phyloP scores from a whole-genome alignment of 2,888 invertebrate genomes.

The Limnephilus rhombicus region DNA sequence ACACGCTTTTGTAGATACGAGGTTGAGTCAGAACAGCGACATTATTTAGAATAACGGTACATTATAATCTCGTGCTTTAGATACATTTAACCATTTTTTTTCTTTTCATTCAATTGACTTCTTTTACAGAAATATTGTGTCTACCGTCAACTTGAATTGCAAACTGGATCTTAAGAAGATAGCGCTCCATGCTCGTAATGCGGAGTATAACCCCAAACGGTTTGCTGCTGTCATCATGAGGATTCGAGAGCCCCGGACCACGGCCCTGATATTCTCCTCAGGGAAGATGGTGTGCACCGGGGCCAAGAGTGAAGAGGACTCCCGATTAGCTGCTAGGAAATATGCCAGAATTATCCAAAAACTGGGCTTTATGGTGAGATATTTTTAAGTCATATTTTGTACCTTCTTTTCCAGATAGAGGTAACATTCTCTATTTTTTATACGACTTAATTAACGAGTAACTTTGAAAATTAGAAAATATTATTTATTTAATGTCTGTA shows the following conservation, averaged over 20 bases:
- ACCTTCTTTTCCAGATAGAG: no score
- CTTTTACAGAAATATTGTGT: conserved; percentile 92
- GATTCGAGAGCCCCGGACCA: conserved; percentile 91
- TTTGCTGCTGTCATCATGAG: conserved; percentile 99
- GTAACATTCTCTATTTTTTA: no score
- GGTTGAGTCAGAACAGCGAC: no score
- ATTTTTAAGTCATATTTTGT: background rate
- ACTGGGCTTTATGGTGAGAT: conserved; percentile 84
- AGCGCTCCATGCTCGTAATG: conserved; percentile 97
- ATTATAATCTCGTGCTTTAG: background rate
- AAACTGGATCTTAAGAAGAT: conserved; percentile 98
- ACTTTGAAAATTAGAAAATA: no score
- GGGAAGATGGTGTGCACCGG: conserved; percentile 93
- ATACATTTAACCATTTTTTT: background rate
- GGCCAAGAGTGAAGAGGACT: conserved; percentile 89
- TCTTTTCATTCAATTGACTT: conserved; percentile 66
- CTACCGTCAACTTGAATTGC: conserved; percentile 97
- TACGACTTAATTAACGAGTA: no score
- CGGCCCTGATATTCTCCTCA: conserved; percentile 87
- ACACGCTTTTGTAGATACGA: no score
- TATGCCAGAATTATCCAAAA: conserved; percentile 92
- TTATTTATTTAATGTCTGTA: no score
- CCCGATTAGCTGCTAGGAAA: conserved; percentile 87
- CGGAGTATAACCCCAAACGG: conserved; percentile 99
- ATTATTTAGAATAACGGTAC: background rate